Base-by-base conservation (phyloP, 53 echinoderm and acorn worm genomes). In the Mesocentrotus franciscanus region DNA sequence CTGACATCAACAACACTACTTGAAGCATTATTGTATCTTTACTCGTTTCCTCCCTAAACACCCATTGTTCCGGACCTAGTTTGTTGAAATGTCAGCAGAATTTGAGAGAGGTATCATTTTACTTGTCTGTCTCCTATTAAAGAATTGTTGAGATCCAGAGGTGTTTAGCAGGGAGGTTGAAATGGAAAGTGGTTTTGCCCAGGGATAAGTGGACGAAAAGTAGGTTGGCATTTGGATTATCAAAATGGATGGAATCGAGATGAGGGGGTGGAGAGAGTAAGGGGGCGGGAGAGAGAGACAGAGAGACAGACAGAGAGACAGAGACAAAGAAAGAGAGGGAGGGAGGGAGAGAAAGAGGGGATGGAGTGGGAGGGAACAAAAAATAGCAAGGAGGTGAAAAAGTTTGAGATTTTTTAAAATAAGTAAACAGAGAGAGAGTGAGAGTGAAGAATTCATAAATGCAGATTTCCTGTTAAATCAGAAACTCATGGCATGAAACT, bases 101-200 rank as follows among this genome's bases (percentile, higher is more conserved):
- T 74, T 74, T 74, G 32, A 30, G 74, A 74, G 12, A 30, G 13
- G 74, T 74, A 74, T 74, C 74, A 30, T 32, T 74, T 74, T 10
- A 29, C 62, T 11, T 32, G 18, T 74, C 10, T 32, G 74, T 74
- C 29, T 74, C 74, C 9, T 30, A n/a, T n/a, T n/a, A n/a, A 12
- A 14, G 29, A 29, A 74, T 74, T 74, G 74, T 74, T 74, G 32
- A 29, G 32, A 74, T 32, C 74, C 74, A 12, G 32, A 74, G 74
- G 74, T 74, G 74, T 74, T 74, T 12, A 29, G 74, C 32, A 12
- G 32, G 30, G 3, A 2, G 32, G 13, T 74, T 11, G 74, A 74
- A 74, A 32, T 74, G 74, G 74, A 30, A 74, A 74, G 74, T 74
- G 74, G 74, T 74, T 74, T 74, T 74, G 74, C 74, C 74, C 74